A percentile compares a stretch with the other conserved stretches of the same genome.
phyloP scores from a whole-genome alignment of 2,113 vertebrate genomes.

The Phrynocephalus versicolor region DNA sequence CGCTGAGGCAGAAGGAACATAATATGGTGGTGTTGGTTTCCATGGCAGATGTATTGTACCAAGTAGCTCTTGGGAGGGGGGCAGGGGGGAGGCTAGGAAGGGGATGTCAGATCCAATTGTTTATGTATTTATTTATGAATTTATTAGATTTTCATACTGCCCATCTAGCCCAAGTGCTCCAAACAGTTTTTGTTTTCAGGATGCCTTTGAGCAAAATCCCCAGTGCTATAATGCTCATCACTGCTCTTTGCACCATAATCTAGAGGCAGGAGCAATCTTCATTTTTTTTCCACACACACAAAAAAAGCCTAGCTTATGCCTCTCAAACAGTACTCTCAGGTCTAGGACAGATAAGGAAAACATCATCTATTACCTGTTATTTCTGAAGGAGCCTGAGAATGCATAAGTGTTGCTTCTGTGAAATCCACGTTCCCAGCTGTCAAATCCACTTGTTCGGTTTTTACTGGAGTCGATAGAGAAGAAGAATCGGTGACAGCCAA shows the following conservation, averaged over 20 bases:
- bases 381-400: neutral
- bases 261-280: neutral
- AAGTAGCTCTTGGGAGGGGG: neutral
- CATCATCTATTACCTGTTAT: constrained; percentile 22
- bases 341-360: neutral
- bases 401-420: neutral
- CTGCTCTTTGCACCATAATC: neutral
- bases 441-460: neutral
- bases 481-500: neutral
- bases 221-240: neutral
- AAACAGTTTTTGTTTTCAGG: neutral
- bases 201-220: neutral
- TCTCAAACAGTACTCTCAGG: neutral
- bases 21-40: neutral
- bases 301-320: neutral
- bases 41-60: neutral
- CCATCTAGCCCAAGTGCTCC: no score
- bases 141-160: no score
- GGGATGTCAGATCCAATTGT: neutral
- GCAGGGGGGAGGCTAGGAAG: neutral
- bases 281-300: no score
- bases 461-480: neutral
- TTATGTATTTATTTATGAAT: no score
- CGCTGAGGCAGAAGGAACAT: neutral
- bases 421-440: neutral